These are phyloP conservation scores for Sebastes itinus DNA, from an alignment of 2,797 vertebrate species.

Conservation along the genomic window DNA sequence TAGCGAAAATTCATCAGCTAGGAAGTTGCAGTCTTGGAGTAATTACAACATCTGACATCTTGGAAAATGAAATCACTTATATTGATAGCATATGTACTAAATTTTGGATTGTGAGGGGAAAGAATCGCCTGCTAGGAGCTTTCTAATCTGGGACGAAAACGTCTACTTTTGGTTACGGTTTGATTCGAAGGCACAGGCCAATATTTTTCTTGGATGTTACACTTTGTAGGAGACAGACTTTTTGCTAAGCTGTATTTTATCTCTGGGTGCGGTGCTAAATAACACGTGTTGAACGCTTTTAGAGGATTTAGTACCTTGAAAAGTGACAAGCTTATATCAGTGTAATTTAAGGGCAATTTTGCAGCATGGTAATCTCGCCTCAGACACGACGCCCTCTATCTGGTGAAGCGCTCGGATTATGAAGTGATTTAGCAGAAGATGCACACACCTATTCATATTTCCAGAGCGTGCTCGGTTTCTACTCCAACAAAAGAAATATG, in stretches of 20 bases:
- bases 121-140: neutral
- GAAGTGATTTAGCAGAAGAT: slow-evolving; percentile 14
- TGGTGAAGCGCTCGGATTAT: neutral
- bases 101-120: neutral
- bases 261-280: slow-evolving; percentile 13
- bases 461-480: neutral
- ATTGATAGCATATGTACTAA: slow-evolving; percentile 39
- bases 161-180: neutral
- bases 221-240: neutral
- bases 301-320: slow-evolving; percentile 17
- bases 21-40: neutral
- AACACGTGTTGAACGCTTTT: slow-evolving; percentile 12
- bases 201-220: neutral
- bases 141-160: neutral
- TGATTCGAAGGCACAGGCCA: neutral
- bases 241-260: neutral
- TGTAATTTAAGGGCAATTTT: slow-evolving; percentile 32
- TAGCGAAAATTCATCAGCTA: neutral
- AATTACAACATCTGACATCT: slow-evolving; percentile 22
- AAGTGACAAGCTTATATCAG: neutral
- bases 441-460: neutral
- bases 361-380: slow-evolving; percentile 15
- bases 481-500: neutral
- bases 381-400: slow-evolving; percentile 15
- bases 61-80: slow-evolving; percentile 11